Conservation (phyloP, 2,888 invertebrate genomes). For the Lasioglossum morio region DNA sequence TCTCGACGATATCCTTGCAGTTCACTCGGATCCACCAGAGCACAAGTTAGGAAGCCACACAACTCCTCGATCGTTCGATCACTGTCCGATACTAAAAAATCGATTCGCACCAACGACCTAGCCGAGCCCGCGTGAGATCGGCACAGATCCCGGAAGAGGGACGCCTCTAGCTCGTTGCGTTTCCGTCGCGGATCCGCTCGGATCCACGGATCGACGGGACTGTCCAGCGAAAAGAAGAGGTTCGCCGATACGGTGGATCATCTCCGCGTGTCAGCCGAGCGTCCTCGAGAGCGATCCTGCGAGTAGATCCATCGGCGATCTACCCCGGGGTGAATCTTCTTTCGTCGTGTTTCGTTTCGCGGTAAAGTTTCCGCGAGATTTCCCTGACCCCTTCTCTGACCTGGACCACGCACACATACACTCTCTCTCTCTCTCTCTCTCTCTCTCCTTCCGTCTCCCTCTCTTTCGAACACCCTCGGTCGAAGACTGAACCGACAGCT, state of each 20-base stretch:
- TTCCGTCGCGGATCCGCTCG: background rate
- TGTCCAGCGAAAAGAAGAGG: background rate
- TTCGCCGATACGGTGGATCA: background rate
- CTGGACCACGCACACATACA: background rate
- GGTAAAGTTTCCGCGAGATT: background rate
- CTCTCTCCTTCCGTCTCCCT: slow-evolving; percentile 1
- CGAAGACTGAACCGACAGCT: slow-evolving; percentile 50
- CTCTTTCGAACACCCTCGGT: slow-evolving; percentile 38
- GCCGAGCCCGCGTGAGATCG: background rate
- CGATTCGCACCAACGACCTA: background rate
- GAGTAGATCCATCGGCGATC: background rate
- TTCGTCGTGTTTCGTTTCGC: background rate
- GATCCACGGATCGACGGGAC: background rate
- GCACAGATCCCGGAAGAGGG: background rate
- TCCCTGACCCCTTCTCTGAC: background rate
- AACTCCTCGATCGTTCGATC: background rate
- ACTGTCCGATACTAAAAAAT: too few species aligned
- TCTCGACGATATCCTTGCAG: background rate
- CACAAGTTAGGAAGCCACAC: background rate
- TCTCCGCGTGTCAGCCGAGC: background rate
- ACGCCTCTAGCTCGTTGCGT: background rate
- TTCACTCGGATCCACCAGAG: background rate
- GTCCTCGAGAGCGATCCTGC: background rate
- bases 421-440: background rate
- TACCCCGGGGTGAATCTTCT: background rate